phyloP scores from a whole-genome alignment of 2,888 invertebrate genomes.

The Fragum whitleyi region DNA sequence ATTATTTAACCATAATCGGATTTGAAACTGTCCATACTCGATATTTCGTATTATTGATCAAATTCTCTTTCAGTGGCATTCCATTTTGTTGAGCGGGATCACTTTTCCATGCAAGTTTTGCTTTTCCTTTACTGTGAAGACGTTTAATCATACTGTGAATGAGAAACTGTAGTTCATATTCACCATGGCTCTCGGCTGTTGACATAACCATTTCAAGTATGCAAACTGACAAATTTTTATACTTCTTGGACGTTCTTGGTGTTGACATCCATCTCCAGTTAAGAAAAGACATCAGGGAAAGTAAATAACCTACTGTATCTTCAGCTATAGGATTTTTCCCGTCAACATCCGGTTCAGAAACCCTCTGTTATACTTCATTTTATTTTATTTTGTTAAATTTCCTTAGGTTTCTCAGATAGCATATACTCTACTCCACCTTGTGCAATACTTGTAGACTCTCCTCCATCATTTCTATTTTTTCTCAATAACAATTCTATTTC shows the following conservation, averaged over 20 bases:
- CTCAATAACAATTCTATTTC: not conserved
- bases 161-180: not conserved
- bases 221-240: not conserved
- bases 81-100: not conserved
- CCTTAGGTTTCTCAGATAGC: not conserved
- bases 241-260: not conserved
- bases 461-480: not conserved
- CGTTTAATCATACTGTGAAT: not conserved
- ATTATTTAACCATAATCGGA: no score
- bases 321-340: not conserved
- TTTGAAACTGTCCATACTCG: not conserved
- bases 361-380: not conserved
- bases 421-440: not conserved
- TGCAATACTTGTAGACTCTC: not conserved
- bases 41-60: not conserved
- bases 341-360: not conserved
- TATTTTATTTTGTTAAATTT: not conserved
- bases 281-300: not conserved
- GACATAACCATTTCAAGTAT: not conserved
- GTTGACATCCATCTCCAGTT: not conserved
- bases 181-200: no score
- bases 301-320: not conserved
- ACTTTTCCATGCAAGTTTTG: not conserved
- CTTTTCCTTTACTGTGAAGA: not conserved
- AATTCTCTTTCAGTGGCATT: not conserved